Conservation (phyloP, 92 coral and sea anemone genomes). For the Montipora capitata region DNA sequence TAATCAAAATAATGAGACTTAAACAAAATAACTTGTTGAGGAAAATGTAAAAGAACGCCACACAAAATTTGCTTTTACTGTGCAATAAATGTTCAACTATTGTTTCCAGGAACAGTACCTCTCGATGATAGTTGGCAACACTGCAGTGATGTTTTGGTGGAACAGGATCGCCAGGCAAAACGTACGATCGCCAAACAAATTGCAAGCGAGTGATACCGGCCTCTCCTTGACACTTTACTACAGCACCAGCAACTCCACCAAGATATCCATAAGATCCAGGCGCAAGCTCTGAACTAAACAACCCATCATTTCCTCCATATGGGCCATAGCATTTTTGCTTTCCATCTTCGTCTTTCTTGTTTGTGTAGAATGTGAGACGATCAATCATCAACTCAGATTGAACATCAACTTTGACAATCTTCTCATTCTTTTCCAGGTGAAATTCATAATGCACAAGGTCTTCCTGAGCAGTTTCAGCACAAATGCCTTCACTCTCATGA, state of each 20-base stretch:
- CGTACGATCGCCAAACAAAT: too few relatives aligned
- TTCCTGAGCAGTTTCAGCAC: too few relatives aligned
- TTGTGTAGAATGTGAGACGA: conserved; percentile 79
- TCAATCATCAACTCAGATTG: too few relatives aligned
- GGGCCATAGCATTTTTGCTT: conserved; percentile 73
- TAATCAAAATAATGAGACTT: not conserved
- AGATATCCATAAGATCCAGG: conserved; percentile 77
- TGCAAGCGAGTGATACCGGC: too few relatives aligned
- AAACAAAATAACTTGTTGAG: not conserved
- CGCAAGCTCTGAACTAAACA: conserved; percentile 61
- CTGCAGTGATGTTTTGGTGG: too few relatives aligned
- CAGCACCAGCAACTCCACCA: conserved; percentile 32
- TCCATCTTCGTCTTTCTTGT: conserved; percentile 58
- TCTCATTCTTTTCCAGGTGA: conserved; percentile 79
- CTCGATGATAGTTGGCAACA: not conserved
- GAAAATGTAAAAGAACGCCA: too few relatives aligned
- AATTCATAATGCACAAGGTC: conserved; percentile 78
- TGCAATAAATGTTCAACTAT: too few relatives aligned
- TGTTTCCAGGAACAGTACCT: too few relatives aligned
- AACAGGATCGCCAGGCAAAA: too few relatives aligned
- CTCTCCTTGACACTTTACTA: too few relatives aligned
- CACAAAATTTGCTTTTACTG: too few relatives aligned
- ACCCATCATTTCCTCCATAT: conserved; percentile 87
- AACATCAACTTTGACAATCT: conserved; percentile 51
- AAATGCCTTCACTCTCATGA: too few relatives aligned